Percentiles rank a stretch among this genome's conserved stretches.
These are phyloP conservation scores for Perca schrenkii DNA, from an alignment of 2,113 vertebrate species.

Conservation along the genomic window DNA sequence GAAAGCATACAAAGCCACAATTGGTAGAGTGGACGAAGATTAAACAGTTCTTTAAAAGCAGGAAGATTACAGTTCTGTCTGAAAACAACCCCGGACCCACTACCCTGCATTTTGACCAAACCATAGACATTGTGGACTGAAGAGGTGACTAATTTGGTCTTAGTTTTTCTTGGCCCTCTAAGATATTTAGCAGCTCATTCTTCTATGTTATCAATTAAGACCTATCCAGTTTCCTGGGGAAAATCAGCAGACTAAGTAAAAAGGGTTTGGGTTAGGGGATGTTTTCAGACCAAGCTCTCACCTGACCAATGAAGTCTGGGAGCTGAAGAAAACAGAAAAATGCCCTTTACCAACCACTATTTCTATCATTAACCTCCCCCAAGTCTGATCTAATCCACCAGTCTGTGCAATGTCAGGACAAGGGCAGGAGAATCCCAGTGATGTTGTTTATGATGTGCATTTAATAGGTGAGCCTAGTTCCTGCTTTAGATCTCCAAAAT, in stretches of 20 bases:
- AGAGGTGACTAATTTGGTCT: conserved; percentile 28
- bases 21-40: conserved; percentile 30
- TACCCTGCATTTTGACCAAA: conserved; percentile 36
- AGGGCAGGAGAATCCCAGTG: conserved; percentile 21
- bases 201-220: conserved; percentile 33
- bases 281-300: conserved; percentile 81
- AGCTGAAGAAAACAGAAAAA: conserved; percentile 80
- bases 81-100: conserved; percentile 75
- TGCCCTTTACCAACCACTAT: conserved; percentile 77
- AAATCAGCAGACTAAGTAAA: neutral
- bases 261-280: conserved; percentile 41
- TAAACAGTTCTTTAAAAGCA: conserved; percentile 55
- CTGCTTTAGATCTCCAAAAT: conserved; percentile 29
- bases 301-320: conserved; percentile 80
- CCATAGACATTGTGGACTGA: conserved; percentile 25
- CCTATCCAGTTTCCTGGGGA: conserved; percentile 21
- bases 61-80: conserved; percentile 65
- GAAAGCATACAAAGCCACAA: conserved; percentile 49
- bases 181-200: neutral
- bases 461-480: neutral
- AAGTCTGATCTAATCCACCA: conserved; percentile 41
- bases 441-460: conserved; percentile 11
- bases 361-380: conserved; percentile 54
- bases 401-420: conserved; percentile 79
- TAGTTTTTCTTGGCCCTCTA: conserved; percentile 5